Evolutionary conservation across 2,797 vertebrate species (phyloP).

Genomic region (Spinus pinus): DNA sequence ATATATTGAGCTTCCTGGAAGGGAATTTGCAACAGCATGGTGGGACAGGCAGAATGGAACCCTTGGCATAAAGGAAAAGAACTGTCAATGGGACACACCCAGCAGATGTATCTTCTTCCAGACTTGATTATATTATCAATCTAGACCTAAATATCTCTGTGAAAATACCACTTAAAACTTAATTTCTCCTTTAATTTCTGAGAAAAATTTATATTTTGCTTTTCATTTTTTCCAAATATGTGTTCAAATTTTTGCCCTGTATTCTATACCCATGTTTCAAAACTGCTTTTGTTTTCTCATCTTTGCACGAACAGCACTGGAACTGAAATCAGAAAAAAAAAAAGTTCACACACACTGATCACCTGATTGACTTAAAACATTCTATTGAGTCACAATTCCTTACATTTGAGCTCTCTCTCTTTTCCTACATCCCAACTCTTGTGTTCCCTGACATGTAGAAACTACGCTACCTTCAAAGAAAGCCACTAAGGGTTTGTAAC

Average conservation of each 20-base stretch:
- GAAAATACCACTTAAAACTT: not conserved
- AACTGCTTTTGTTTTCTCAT: not conserved
- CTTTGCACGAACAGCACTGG: not conserved
- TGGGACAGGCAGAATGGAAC: not conserved
- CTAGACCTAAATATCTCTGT: not conserved
- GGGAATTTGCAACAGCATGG: not conserved
- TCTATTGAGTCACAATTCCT: not conserved
- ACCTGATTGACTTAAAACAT: not conserved
- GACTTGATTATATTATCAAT: not conserved
- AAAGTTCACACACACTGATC: fast-evolving
- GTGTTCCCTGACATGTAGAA: not conserved
- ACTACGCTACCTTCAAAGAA: not conserved
- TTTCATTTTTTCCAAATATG: not conserved
- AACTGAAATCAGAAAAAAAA: not conserved
- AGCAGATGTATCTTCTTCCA: not conserved
- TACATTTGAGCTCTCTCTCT: not conserved
- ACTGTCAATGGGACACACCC: not conserved
- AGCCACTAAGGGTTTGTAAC: not conserved
- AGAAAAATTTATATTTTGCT: not conserved
- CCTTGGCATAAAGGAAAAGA: not conserved
- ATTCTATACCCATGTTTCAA: not conserved
- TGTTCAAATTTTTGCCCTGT: not conserved
- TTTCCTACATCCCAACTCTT: not conserved
- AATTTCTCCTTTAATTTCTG: not conserved
- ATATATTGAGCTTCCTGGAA: not conserved